phyloP scores from a whole-genome alignment of 2,113 vertebrate genomes.

The Globicephala melas region DNA sequence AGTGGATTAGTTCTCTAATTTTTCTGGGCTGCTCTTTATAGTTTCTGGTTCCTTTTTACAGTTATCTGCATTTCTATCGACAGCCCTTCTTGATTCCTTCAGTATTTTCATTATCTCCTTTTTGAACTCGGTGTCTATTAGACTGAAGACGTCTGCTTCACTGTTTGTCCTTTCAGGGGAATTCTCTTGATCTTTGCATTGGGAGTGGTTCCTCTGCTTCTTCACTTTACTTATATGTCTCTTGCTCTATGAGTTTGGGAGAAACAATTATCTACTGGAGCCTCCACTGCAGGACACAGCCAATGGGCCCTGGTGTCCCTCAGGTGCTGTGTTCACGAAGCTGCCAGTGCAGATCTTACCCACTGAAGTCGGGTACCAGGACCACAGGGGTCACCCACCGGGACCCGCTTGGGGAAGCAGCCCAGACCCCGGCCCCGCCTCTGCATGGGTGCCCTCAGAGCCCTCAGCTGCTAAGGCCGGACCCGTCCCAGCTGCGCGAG shows the following conservation, averaged over 20 bases:
- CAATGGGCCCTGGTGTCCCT: too few species aligned
- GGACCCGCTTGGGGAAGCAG: not conserved
- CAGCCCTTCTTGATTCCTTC: not conserved
- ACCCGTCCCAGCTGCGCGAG: not conserved
- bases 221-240: not conserved
- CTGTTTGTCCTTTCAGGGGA: not conserved
- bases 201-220: not conserved
- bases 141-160: not conserved
- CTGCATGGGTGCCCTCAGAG: not conserved
- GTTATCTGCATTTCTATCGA: not conserved
- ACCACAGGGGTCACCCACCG: rapidly evolving
- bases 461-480: not conserved
- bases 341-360: not conserved
- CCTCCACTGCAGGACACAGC: too few species aligned
- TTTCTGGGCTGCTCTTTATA: not conserved
- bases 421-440: not conserved
- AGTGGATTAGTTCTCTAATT: not conserved
- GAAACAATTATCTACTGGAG: not conserved
- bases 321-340: not conserved
- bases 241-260: not conserved
- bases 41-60: too few species aligned
- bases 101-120: not conserved
- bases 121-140: not conserved
- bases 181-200: not conserved
- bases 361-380: not conserved